Conservation (phyloP, 2,113 vertebrate species). For the Plotosus lineatus region DNA sequence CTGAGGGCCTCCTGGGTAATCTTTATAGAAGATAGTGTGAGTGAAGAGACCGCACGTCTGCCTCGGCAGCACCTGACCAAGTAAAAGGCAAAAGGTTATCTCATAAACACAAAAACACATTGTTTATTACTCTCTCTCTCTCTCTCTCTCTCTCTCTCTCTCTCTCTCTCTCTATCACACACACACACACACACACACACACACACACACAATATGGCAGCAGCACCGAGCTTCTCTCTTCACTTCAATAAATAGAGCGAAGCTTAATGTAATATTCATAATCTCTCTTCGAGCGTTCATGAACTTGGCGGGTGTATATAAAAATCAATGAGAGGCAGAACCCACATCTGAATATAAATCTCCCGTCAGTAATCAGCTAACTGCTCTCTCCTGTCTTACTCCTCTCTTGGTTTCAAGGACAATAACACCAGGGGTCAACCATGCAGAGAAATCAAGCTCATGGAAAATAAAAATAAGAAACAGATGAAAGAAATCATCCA, state of each 20-base stretch:
- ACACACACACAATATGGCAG: conserved; percentile 29
- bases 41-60: conserved; percentile 98
- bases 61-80: conserved; percentile 86
- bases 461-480: background rate
- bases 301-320: conserved; percentile 68
- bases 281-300: conserved; percentile 71
- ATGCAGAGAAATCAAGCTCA: background rate
- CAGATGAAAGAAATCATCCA: conserved; percentile 34
- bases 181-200: conserved; percentile 31
- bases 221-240: conserved; percentile 16
- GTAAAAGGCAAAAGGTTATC: conserved; percentile 17
- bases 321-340: conserved; percentile 71
- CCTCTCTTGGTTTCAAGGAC: conserved; percentile 35
- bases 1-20: conserved; percentile 90
- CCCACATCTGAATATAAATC: conserved; percentile 73
- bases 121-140: background rate
- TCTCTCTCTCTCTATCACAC: conserved; percentile 18
- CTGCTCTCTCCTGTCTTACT: conserved; percentile 20
- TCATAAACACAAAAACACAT: conserved; percentile 35
- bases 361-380: conserved; percentile 59
- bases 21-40: conserved; percentile 97
- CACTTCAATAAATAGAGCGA: conserved; percentile 39
- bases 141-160: conserved; percentile 21
- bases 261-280: conserved; percentile 66
- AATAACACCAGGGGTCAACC: conserved; percentile 25